Percentiles rank a stretch among this genome's conserved stretches.
phyloP scores from a whole-genome alignment of 2,113 vertebrate genomes.

The Apaloderma vittatum region DNA sequence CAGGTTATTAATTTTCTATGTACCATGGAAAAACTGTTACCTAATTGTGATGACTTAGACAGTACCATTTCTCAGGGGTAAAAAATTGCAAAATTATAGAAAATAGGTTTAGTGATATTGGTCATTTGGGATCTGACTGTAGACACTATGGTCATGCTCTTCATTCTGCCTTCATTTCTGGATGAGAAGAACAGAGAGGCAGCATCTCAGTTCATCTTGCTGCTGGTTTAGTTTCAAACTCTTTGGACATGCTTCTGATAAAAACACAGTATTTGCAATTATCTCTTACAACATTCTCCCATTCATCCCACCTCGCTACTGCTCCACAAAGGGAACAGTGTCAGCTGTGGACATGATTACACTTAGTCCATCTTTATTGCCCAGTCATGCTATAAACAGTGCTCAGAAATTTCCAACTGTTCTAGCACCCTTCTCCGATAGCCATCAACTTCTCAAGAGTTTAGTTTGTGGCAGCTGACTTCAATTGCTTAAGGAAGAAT shows the following conservation, averaged over 20 bases:
- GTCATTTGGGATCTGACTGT: not conserved
- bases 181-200: not conserved
- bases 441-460: not conserved
- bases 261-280: not conserved
- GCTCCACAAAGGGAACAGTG: not conserved
- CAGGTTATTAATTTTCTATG: not conserved
- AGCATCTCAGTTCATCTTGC: not conserved
- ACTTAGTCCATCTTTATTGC: not conserved
- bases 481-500: not conserved
- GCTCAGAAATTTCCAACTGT: not conserved
- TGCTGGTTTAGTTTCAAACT: not conserved
- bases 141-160: not conserved
- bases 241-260: not conserved
- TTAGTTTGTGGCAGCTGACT: not conserved
- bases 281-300: not conserved
- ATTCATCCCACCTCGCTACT: not conserved
- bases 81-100: not conserved
- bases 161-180: not conserved
- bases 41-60: not conserved
- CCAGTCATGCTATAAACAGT: not conserved
- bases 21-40: not conserved
- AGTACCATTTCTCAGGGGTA: not conserved
- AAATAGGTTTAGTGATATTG: not conserved
- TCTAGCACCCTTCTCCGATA: not conserved
- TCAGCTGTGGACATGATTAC: not conserved